Evolutionary conservation across 2,888 invertebrate species (phyloP).

Genomic region (Andrena haemorrhoa): DNA sequence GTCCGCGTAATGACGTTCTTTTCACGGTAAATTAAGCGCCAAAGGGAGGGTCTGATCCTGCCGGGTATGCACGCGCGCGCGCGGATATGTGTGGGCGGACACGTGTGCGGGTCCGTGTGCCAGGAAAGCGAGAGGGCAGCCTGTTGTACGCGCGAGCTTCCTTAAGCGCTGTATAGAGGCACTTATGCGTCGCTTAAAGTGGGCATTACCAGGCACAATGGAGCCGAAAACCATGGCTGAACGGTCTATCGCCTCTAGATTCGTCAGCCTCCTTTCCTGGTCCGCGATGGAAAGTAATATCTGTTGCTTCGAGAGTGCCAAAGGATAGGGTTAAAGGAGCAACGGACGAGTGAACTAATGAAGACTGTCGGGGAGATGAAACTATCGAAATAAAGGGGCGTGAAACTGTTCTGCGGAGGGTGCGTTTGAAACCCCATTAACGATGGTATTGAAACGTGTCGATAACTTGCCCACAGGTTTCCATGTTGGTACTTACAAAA

Average conservation of each 20-base stretch:
- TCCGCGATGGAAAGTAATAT: neutral
- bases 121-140: constrained; percentile 6
- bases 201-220: constrained; percentile 74
- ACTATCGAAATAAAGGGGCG: too few species aligned
- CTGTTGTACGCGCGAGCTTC: constrained; percentile 54
- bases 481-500: too few species aligned
- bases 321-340: neutral
- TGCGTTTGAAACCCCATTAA: too few species aligned
- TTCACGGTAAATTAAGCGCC: constrained; percentile 75
- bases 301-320: neutral
- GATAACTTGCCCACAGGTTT: too few species aligned
- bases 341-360: too few species aligned
- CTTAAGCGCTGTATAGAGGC: constrained; percentile 69
- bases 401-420: too few species aligned
- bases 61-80: constrained; percentile 1
- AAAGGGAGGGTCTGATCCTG: constrained; percentile 59
- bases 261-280: constrained; percentile 20
- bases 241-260: constrained; percentile 43
- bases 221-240: constrained; percentile 55
- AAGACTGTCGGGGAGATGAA: too few species aligned
- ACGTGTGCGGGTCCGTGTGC: neutral
- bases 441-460: too few species aligned
- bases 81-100: neutral
- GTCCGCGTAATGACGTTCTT: constrained; percentile 63
- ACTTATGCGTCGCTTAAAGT: constrained; percentile 75